A percentile compares a stretch with the other conserved stretches of the same genome.
Conservation (phyloP, 2,113 vertebrate genomes). For the Scalopus aquaticus region DNA sequence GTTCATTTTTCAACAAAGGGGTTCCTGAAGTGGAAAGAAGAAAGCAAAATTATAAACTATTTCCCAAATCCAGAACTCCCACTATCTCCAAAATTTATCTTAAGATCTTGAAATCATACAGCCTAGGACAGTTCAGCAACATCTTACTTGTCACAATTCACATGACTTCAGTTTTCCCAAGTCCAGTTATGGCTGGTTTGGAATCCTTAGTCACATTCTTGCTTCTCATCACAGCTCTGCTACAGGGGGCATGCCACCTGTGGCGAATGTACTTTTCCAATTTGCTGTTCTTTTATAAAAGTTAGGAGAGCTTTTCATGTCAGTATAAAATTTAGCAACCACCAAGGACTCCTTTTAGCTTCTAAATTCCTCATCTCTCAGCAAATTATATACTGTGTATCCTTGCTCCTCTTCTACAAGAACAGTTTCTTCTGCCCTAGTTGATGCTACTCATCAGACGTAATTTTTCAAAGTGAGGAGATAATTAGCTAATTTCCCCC, state of each 20-base stretch:
- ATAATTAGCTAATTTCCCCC: neutral
- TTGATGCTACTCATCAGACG: neutral
- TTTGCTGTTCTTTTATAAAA: neutral
- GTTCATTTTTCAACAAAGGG: conserved; percentile 37
- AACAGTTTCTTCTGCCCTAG: neutral
- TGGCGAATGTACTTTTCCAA: neutral
- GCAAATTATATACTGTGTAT: neutral
- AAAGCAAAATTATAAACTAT: conserved; percentile 38
- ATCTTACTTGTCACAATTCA: neutral
- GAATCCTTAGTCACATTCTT: neutral
- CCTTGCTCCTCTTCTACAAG: neutral
- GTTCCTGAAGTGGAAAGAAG: neutral
- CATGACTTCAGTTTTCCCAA: neutral
- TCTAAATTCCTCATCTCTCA: neutral
- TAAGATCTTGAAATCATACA: neutral
- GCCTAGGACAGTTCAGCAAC: neutral
- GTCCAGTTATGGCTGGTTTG: neutral
- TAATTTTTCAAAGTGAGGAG: neutral
- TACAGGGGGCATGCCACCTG: neutral
- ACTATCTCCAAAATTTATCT: conserved; percentile 29
- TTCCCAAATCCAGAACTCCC: neutral
- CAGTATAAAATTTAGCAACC: neutral
- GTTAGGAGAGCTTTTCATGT: neutral
- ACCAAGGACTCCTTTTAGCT: no score
- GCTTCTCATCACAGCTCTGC: neutral